Evolutionary conservation across 2,888 invertebrate genomes (phyloP), one percentile per base, ranked within the genome.

Genomic region (Calliopum simillimum): DNA sequence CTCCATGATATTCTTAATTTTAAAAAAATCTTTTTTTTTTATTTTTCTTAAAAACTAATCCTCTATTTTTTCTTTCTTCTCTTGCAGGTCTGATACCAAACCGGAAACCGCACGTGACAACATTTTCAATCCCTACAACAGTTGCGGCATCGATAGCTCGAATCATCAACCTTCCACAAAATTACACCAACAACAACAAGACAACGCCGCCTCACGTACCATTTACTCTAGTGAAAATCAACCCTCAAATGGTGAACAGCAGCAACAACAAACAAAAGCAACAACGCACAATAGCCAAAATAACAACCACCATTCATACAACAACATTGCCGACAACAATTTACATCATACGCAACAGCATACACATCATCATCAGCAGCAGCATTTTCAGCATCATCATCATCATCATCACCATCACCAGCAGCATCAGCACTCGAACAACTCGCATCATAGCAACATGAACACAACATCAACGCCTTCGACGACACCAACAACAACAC

Each of bases 101-200:
- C 79, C 80, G 64, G 82, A 82, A 79, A 80, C 84, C 73, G 83
- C 85, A 70, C 83, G 81, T 78, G 86, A 86, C 76, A 85, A 84
- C 75, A 81, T 85, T 71, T 86, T 85, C 73, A 84, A 82, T 77
- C 79, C 84, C 53, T 83, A 83, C 74, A 81, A 76, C 63, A 79
- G 76, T 70, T 80, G 79, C 63, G 74, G 73, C 69, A 74, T 77
- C 69, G 78, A 79, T 74, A 81, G 78, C 79, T 74, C 77, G 65
- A 75, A 74, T 73, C 75, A 76, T 73, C 83, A 80, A 71, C 80
- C 80, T 72, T 76, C 77, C 74, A 76, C 75, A 74, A 77, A 76
- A 75, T 68, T 61, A 33, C 62, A 70, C 41, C 71, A 68, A 56
- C 49, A 65, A 8, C 13, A 47, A 14, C 49, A 25, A 41, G 59